phyloP scores from a whole-genome alignment of 2,888 invertebrate genomes.

The Galerucella pusilla region DNA sequence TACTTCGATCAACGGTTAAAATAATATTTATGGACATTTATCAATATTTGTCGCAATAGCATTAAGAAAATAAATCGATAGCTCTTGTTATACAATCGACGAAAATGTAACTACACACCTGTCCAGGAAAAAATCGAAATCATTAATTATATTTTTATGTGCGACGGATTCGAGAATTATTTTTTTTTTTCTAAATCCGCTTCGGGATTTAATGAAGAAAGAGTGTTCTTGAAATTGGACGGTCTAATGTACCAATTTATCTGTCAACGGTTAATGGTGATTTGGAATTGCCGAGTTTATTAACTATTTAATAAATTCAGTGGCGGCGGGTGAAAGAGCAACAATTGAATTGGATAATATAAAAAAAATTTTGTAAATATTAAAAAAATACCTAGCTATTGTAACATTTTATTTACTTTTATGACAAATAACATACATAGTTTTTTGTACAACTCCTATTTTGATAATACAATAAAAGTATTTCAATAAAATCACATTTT shows the following conservation, averaged over 20 bases:
- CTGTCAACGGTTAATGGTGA: background rate
- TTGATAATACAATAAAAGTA: too few relatives aligned
- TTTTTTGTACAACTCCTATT: too few relatives aligned
- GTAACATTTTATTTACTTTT: too few relatives aligned
- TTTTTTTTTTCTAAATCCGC: background rate
- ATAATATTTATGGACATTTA: background rate
- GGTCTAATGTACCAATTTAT: background rate
- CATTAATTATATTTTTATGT: background rate
- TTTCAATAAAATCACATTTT: too few relatives aligned
- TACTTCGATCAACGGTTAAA: background rate
- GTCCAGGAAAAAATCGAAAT: background rate
- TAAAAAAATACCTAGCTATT: too few relatives aligned
- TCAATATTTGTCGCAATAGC: background rate
- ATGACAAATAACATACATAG: too few relatives aligned
- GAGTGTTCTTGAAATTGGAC: background rate
- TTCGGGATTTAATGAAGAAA: background rate
- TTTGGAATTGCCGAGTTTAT: background rate
- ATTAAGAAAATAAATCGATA: background rate
- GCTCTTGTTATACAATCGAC: background rate
- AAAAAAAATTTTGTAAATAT: too few relatives aligned
- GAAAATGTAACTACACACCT: conserved; percentile 1
- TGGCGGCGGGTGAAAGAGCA: background rate
- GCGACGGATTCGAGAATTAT: background rate
- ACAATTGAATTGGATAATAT: too few relatives aligned
- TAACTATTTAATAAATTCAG: background rate